phyloP scores from a whole-genome alignment of 2,888 invertebrate genomes.

The Meiosimyza platycephala region DNA sequence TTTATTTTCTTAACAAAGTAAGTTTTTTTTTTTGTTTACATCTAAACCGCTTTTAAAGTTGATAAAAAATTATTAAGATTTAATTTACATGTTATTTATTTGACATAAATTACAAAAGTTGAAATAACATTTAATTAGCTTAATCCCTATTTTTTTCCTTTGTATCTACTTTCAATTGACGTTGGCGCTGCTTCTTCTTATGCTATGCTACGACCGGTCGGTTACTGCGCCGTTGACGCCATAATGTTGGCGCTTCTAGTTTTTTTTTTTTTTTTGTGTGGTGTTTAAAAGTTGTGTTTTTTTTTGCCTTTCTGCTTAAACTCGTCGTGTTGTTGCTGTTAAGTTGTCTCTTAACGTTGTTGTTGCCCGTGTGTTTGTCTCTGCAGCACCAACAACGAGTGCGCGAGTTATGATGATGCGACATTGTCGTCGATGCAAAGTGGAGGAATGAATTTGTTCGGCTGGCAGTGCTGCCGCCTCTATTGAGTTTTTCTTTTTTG shows the following conservation, averaged over 20 bases:
- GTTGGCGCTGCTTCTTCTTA: conserved; percentile 1
- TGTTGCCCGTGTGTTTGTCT: not conserved
- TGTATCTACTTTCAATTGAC: not conserved
- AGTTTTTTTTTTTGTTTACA: conserved; percentile 2
- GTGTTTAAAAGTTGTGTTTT: not conserved
- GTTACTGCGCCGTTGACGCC: conserved; percentile 23
- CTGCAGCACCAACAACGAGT: too few species aligned
- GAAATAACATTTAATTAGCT: too few species aligned
- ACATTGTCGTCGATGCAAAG: too few species aligned
- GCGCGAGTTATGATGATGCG: too few species aligned
- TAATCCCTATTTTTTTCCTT: not conserved
- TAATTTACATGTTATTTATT: not conserved
- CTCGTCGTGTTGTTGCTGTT: conserved; percentile 1
- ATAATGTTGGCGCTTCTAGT: conserved; percentile 24
- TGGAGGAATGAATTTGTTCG: too few species aligned
- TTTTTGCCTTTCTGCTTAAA: not conserved
- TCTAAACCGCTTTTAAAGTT: not conserved
- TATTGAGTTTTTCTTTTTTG: not conserved
- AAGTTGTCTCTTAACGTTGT: not conserved
- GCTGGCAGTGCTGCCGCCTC: not conserved
- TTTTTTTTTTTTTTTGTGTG: not conserved
- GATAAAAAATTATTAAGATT: not conserved
- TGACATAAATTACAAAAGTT: not conserved
- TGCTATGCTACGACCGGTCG: conserved; percentile 24
- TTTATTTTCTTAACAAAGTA: conserved; percentile 15